These are phyloP conservation scores for Lepetodrilus schrolli DNA, from an alignment of 2,888 invertebrate genomes.

Conservation along the genomic window DNA sequence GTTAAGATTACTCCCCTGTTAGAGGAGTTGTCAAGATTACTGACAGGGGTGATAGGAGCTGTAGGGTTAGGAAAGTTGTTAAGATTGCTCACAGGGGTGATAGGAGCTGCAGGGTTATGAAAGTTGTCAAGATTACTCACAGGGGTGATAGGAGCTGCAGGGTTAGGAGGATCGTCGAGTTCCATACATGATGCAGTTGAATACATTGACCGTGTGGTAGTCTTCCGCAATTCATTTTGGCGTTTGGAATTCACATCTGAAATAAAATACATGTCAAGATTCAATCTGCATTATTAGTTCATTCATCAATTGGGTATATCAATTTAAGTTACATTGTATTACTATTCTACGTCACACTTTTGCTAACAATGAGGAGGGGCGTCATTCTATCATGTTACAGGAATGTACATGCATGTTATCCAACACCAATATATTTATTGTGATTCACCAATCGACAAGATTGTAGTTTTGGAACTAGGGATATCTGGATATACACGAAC, in stretches of 20 bases:
- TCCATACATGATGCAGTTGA: background rate
- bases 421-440: background rate
- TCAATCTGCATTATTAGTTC: too few relatives aligned
- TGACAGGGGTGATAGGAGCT: background rate
- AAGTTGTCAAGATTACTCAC: slow-evolving; percentile 51
- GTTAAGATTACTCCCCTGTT: too few relatives aligned
- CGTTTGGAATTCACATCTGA: background rate
- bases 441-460: too few relatives aligned
- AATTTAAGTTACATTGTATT: background rate
- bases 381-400: background rate
- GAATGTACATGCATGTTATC: background rate
- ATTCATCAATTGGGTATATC: background rate
- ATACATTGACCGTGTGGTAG: background rate
- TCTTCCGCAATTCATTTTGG: background rate
- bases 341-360: background rate
- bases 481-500: too few relatives aligned
- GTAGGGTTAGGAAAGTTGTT: background rate
- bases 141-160: slow-evolving; percentile 67
- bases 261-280: background rate
- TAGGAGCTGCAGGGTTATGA: background rate
- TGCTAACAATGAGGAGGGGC: too few relatives aligned
- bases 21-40: background rate
- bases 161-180: slow-evolving; percentile 50
- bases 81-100: background rate
- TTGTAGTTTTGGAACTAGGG: too few relatives aligned